Percentiles rank a stretch among this genome's conserved stretches.
Evolutionary conservation across 1,140 invertebrate species (phyloP).

Genomic region (Matsumurasca onukii): DNA sequence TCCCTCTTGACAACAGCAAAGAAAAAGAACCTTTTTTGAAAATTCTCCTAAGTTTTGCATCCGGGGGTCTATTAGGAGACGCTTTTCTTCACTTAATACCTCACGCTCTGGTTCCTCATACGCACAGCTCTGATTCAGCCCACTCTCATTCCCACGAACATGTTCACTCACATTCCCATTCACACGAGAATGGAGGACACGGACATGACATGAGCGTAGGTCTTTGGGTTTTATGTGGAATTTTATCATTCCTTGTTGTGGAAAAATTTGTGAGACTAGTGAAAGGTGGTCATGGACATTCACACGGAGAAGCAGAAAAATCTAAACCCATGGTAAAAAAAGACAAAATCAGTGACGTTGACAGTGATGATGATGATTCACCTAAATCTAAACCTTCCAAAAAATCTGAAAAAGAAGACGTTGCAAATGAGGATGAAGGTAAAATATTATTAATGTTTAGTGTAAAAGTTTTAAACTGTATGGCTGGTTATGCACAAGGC

Average conservation of each 20-base stretch:
- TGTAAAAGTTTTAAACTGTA: too few relatives aligned
- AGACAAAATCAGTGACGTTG: constrained; percentile 40
- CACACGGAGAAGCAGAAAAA: constrained; percentile 48
- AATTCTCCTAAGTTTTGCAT: constrained; percentile 90
- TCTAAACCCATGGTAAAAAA: constrained; percentile 38
- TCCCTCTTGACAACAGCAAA: constrained; percentile 86
- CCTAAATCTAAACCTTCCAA: constrained; percentile 7
- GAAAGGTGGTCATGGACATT: constrained; percentile 76
- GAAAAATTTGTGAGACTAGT: constrained; percentile 91
- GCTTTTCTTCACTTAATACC: constrained; percentile 97
- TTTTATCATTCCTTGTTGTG: constrained; percentile 86
- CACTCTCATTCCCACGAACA: constrained; percentile 58
- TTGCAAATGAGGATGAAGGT: not conserved
- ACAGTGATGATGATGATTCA: constrained; percentile 17
- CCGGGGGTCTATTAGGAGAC: constrained; percentile 92
- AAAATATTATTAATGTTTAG: too few relatives aligned
- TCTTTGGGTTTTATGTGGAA: constrained; percentile 88
- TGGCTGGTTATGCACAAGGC: too few relatives aligned
- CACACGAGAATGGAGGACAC: constrained; percentile 52
- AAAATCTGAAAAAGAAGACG: constrained; percentile 39
- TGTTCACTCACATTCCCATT: constrained; percentile 51
- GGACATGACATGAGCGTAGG: constrained; percentile 81
- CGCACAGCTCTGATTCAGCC: constrained; percentile 53
- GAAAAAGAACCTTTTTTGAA: constrained; percentile 84
- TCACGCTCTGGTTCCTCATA: constrained; percentile 76